Evolutionary conservation across 2,888 invertebrate species (phyloP), one percentile per base, ranked within the genome.

Genomic region (Ametastegia equiseti): DNA sequence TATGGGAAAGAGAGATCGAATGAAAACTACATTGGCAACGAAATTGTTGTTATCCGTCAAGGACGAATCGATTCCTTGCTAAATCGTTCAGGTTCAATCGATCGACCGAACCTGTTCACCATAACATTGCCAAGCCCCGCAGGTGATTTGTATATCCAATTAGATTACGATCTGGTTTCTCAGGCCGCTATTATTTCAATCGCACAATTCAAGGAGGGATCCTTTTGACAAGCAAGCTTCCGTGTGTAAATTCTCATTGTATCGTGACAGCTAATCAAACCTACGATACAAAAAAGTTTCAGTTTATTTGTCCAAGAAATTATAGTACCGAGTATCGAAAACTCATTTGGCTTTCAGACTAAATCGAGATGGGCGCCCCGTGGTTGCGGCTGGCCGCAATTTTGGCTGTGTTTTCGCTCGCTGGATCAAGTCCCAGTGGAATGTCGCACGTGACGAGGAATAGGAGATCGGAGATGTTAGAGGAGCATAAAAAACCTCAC

Each of bases 401-500:
- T 36, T 50, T 73, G 19, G 42, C 39, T 30, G 57, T 73, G 11
- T 42, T 73, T 27, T 80, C 73, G 23, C 5, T 54, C 11, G 15
- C 57, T 11, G 36, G 11, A n/a, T 57, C 39, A 19, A 73, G 69
- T 30, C 80, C 71, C 57, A 71, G 80, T n/a, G 69, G 80, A n/a
- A 54, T 69, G 42, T 30, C 75, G 1, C 54, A 75, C 36, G 33
- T 36, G 50, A 54, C 75, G 54, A 75, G 75, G 33, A 54, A 33
- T 19, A 19, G 15, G 15, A 47, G 71, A 71, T 71, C 71, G 19
- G 54, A 54, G 36, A n/a, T 5, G 11, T 13, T 33, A 15, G 11
- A 75, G 6, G 75, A 36, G 19, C 33, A 30, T 33, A 30, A 54
- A 23, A 86, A 85, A 80, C 91, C 91, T 1, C 87, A 92, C 83